phyloP scores from a whole-genome alignment of 2,888 invertebrate genomes.

The Odiellus spinosus region DNA sequence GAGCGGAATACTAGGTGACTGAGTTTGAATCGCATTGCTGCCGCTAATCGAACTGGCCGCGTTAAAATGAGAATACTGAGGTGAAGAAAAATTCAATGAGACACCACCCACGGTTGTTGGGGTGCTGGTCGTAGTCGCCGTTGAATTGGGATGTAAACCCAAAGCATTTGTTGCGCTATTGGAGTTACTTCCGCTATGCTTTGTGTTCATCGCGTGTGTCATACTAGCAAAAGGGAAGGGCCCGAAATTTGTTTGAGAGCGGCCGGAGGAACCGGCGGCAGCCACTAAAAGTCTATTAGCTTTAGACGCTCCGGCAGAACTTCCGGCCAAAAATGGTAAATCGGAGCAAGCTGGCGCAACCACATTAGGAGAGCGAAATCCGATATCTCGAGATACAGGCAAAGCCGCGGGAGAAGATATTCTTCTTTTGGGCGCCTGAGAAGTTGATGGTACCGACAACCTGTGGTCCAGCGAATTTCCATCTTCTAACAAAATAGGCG shows the following conservation, averaged over 20 bases:
- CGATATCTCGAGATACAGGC: conserved; percentile 7
- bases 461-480: too few relatives aligned
- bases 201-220: conserved; percentile 68
- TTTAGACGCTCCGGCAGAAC: conserved; percentile 7
- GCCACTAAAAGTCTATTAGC: conserved; percentile 9
- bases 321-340: conserved; percentile 30
- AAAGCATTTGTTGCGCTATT: background rate
- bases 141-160: background rate
- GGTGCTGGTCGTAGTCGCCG: background rate
- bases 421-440: background rate
- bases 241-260: conserved; percentile 34
- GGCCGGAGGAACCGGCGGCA: conserved; percentile 33
- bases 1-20: conserved; percentile 17
- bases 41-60: conserved; percentile 12
- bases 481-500: too few relatives aligned
- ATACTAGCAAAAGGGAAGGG: conserved; percentile 78
- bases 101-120: background rate
- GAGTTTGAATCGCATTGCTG: conserved; percentile 11
- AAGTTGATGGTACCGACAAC: background rate
- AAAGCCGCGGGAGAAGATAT: background rate
- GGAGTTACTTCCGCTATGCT: conserved; percentile 38
- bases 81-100: too few relatives aligned
- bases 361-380: conserved; percentile 44
- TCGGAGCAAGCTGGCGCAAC: conserved; percentile 48
- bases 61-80: conserved; percentile 2